These are phyloP conservation scores for Fulica atra DNA, from an alignment of 2,113 vertebrate genomes.

Conservation along the genomic window DNA sequence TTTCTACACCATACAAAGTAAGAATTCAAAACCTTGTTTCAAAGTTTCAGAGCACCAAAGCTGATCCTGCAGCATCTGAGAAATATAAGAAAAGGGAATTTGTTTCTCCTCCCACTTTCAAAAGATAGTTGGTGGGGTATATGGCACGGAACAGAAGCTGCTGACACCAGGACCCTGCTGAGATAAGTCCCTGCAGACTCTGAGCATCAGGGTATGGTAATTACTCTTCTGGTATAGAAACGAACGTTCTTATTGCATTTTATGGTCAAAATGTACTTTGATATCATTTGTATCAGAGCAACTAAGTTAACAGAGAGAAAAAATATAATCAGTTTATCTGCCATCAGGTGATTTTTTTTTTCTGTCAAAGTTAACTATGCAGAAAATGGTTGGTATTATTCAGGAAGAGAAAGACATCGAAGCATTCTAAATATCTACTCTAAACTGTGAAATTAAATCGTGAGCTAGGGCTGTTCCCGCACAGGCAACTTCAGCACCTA, in stretches of 20 bases:
- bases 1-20: not conserved
- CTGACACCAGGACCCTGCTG: not conserved
- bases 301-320: not conserved
- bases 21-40: not conserved
- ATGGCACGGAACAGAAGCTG: not conserved
- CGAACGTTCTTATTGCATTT: not conserved
- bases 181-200: not conserved
- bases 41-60: not conserved
- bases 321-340: not conserved
- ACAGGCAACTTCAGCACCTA: not conserved
- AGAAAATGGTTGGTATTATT: not conserved
- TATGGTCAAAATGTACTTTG: not conserved
- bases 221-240: not conserved
- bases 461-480: not conserved
- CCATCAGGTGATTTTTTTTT: not conserved
- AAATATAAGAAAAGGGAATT: not conserved
- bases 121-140: not conserved
- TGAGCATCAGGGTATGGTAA: not conserved
- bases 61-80: not conserved
- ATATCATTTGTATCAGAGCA: not conserved
- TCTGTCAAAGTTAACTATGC: not conserved
- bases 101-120: not conserved
- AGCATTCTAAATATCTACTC: not conserved
- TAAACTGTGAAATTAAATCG: not conserved
- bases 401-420: not conserved